Conservation (phyloP, 1,140 invertebrate species). For the Wasmannia auropunctata region DNA sequence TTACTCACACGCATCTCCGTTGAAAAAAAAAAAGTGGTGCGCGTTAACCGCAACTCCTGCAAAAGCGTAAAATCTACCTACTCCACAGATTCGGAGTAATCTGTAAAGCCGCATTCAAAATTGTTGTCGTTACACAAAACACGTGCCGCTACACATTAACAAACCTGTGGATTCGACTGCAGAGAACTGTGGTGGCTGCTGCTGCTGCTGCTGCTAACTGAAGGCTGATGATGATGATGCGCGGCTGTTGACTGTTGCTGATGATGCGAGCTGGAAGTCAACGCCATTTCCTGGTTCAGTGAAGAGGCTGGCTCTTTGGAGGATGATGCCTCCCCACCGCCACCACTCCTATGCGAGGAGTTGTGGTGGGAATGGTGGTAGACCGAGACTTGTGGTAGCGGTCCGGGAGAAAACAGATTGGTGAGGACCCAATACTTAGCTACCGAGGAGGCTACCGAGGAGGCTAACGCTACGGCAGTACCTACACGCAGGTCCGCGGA, state of each 20-base stretch:
- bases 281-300: conserved; percentile 82
- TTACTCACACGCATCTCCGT: conserved; percentile 51
- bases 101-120: conserved; percentile 52
- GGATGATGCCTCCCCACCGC: conserved; percentile 75
- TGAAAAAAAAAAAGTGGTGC: conserved; percentile 31
- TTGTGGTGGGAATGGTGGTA: conserved; percentile 83
- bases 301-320: conserved; percentile 79
- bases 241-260: conserved; percentile 80
- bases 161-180: conserved; percentile 83
- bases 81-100: conserved; percentile 21
- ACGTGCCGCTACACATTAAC: conserved; percentile 79
- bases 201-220: conserved; percentile 78
- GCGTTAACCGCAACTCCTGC: conserved; percentile 58
- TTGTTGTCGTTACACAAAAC: conserved; percentile 46
- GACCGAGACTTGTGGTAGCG: conserved; percentile 85
- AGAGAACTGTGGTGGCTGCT: conserved; percentile 81
- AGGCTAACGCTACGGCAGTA: conserved; percentile 85
- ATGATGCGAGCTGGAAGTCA: conserved; percentile 79
- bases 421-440: conserved; percentile 86
- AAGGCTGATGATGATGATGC: conserved; percentile 82
- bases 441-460: conserved; percentile 85
- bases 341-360: conserved; percentile 76
- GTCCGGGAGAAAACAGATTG: conserved; percentile 86
- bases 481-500: conserved; percentile 85
- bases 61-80: conserved; percentile 55